A percentile compares a stretch with the other conserved stretches of the same genome.
These are phyloP conservation scores for Myiozetetes cayanensis DNA, from an alignment of 2,113 vertebrate genomes.

Conservation along the genomic window DNA sequence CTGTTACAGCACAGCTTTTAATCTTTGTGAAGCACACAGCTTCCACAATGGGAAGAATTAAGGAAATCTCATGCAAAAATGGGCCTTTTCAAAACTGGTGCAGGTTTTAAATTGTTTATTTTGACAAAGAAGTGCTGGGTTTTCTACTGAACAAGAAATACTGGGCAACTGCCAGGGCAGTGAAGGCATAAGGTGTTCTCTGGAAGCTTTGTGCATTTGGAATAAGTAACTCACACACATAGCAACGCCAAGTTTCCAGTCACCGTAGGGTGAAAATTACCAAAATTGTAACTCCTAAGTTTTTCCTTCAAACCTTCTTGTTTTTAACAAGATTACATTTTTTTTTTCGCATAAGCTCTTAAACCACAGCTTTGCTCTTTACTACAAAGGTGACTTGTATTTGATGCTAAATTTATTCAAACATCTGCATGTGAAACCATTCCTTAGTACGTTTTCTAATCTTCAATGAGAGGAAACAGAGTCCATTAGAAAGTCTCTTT, in stretches of 20 bases:
- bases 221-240: background rate
- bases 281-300: background rate
- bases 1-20: background rate
- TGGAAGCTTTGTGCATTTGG: background rate
- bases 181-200: background rate
- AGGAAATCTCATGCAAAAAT: background rate
- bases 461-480: background rate
- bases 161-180: background rate
- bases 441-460: background rate
- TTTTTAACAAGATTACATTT: background rate
- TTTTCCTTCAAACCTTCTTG: background rate
- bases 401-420: constrained; percentile 23
- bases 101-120: background rate
- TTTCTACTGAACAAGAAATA: background rate
- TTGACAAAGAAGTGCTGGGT: background rate
- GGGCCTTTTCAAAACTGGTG: background rate
- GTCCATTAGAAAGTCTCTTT: constrained; percentile 10
- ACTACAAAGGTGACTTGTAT: background rate
- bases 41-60: background rate
- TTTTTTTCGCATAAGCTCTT: background rate
- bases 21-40: background rate
- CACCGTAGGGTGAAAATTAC: background rate
- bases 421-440: constrained; percentile 10
- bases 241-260: background rate
- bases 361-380: background rate